Percentiles rank a stretch among this genome's conserved stretches.
Evolutionary conservation across 2,888 invertebrate genomes (phyloP).

Genomic region (Metopia argyrocephala): DNA sequence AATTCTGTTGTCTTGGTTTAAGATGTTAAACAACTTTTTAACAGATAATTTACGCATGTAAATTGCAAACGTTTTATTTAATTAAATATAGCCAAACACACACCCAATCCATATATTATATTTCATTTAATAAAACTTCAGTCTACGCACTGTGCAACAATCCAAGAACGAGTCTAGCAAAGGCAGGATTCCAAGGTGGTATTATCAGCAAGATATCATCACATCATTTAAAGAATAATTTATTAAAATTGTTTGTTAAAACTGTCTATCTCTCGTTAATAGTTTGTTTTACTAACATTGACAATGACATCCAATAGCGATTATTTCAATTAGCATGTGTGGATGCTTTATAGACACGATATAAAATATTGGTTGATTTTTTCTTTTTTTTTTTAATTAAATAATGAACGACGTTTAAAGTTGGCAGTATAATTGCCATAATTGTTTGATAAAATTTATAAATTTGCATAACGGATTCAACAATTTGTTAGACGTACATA

Average conservation of each 20-base stretch:
- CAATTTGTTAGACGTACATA: background rate
- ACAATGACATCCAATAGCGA: conserved; percentile 37
- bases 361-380: background rate
- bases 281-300: conserved; percentile 43
- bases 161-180: background rate
- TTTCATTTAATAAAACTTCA: background rate
- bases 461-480: conserved; percentile 29
- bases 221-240: conserved; percentile 51
- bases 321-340: conserved; percentile 49
- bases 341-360: background rate
- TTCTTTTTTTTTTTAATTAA: conserved; percentile 3
- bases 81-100: background rate
- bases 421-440: conserved; percentile 46
- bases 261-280: conserved; percentile 33
- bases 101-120: background rate
- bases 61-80: conserved; percentile 34
- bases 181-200: background rate
- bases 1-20: conserved; percentile 13
- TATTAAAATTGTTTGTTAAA: conserved; percentile 56
- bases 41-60: conserved; percentile 57
- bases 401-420: conserved; percentile 33
- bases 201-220: conserved; percentile 32
- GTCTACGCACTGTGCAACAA: background rate
- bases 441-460: conserved; percentile 39
- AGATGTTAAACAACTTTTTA: conserved; percentile 50